phyloP scores from a whole-genome alignment of 2,888 invertebrate species.

The Branchellion lobata region DNA sequence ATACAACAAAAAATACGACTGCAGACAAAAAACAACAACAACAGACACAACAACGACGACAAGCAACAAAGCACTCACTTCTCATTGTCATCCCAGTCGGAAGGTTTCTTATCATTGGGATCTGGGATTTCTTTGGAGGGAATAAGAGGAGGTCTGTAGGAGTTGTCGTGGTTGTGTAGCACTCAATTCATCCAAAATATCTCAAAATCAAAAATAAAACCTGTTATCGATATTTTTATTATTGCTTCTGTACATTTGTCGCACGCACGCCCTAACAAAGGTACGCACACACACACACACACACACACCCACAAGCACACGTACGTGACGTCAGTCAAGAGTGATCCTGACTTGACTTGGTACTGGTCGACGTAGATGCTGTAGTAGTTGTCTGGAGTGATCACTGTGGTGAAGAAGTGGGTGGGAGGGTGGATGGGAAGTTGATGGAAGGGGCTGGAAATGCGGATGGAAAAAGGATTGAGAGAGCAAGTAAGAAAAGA shows the following conservation, averaged over 20 bases:
- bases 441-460: not conserved
- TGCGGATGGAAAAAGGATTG: not conserved
- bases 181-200: no score
- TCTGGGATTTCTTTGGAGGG: slow-evolving; percentile 92
- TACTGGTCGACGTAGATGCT: slow-evolving; percentile 74
- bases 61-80: slow-evolving; percentile 63
- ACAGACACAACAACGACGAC: no score
- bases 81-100: slow-evolving; percentile 93
- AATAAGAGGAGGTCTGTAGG: slow-evolving; percentile 82
- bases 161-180: no score
- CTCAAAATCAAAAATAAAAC: no score
- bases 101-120: slow-evolving; percentile 77
- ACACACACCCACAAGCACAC: slow-evolving; percentile 43
- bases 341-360: slow-evolving; percentile 62
- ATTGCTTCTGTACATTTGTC: not conserved
- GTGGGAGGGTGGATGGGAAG: not conserved
- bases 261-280: no score
- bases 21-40: no score
- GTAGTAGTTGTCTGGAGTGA: slow-evolving; percentile 78
- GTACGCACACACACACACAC: not conserved
- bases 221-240: no score
- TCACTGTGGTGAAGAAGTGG: slow-evolving; percentile 61
- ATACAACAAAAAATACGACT: not conserved
- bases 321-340: slow-evolving; percentile 80
- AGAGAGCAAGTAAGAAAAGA: not conserved